Evolutionary conservation across 2,888 invertebrate species (phyloP).

Genomic region (Malthinus flaveolus): DNA sequence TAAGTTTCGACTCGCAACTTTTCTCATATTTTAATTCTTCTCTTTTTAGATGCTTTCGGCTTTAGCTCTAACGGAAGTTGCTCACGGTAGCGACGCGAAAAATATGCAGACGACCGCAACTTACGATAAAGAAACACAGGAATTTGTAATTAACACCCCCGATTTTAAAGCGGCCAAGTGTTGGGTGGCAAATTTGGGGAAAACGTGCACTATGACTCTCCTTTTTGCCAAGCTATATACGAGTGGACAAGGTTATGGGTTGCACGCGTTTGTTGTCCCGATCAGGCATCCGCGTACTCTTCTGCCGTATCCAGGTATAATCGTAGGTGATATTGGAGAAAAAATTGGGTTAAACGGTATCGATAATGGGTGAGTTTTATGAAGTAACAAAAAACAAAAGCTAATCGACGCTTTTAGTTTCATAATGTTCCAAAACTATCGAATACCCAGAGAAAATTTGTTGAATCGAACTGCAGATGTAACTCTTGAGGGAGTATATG

Average conservation of each 20-base stretch:
- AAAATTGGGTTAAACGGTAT: constrained; percentile 90
- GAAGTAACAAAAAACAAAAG: not conserved
- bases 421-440: constrained; percentile 83
- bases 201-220: constrained; percentile 82
- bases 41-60: constrained; percentile 72
- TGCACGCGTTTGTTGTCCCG: constrained; percentile 89
- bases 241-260: constrained; percentile 77
- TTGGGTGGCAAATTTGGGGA: constrained; percentile 91
- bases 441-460: constrained; percentile 82
- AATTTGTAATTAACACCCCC: constrained; percentile 89
- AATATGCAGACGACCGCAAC: constrained; percentile 88
- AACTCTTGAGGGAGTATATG: constrained; percentile 82
- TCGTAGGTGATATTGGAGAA: constrained; percentile 90
- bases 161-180: constrained; percentile 96
- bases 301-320: constrained; percentile 78
- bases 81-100: constrained; percentile 94
- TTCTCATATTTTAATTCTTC: too few relatives aligned
- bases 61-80: constrained; percentile 89
- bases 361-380: constrained; percentile 87
- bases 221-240: constrained; percentile 90
- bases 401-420: constrained; percentile 60
- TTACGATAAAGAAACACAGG: constrained; percentile 74
- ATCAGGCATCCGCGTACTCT: constrained; percentile 78
- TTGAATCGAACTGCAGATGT: constrained; percentile 90
- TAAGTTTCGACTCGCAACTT: constrained; percentile 42